Evolutionary conservation across 2,797 vertebrate genomes (phyloP), one percentile per base, ranked within the genome.

Genomic region (Typhlichthys subterraneus): DNA sequence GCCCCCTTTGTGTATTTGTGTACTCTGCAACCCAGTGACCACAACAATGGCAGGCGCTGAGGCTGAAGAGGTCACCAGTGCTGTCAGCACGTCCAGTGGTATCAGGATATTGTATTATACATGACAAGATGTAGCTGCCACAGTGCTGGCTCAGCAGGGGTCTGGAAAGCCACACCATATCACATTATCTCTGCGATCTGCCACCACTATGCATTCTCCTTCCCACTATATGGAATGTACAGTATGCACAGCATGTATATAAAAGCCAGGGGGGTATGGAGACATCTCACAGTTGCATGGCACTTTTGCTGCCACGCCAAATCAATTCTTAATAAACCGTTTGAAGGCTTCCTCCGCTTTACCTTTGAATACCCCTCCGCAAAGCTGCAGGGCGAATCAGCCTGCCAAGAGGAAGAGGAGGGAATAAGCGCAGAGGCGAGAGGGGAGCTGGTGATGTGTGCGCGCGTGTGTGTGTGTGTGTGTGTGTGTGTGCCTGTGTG

Each of bases 271-370:
- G 79, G 80, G 58, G 79, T 84, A 75, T 86, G 68, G 85, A 87
- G 83, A 81, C 79, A 81, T 71, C 82, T 87, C 59, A 76, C 57
- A 4, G 45, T 10, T 10, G 69, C 79, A 83, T 53, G 67, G 83
- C 76, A 86, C 79, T 70, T 70, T 81, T 75, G 23, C 73, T 69
- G 76, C 77, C 62, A 31, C 81, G 61, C 65, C 77, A 76, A 82
- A 89, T 89, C 76, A 84, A 90, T 90, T 73, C 67, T 84, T 85
- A 91, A 80, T 79, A 87, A 88, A 67, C 72, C 79, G 82, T 86
- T 82, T 65, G 72, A 81, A 73, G 71, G 67, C 59, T 89, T 76
- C 67, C 75, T 81, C 83, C 69, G 33, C 77, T 77, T 72, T 52
- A 80, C 81, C 49, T 70, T 92, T 86, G 78, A 76, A 83, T 86